Evolutionary conservation across 1,140 invertebrate genomes (phyloP).

Genomic region (Musca domestica): DNA sequence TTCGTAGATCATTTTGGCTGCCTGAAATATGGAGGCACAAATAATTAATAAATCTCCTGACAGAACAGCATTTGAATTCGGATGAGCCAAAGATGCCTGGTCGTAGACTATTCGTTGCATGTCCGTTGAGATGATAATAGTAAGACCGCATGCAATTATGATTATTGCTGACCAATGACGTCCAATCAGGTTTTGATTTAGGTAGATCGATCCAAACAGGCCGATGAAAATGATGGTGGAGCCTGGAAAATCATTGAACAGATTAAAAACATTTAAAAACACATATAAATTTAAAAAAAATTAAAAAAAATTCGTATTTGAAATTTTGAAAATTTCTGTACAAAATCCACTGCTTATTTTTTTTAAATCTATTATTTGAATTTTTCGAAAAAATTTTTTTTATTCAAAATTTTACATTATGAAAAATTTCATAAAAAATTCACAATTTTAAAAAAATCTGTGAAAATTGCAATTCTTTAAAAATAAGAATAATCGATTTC

Average conservation of each 20-base stretch:
- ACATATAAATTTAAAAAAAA: constrained; percentile 14
- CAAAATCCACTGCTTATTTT: too few species aligned
- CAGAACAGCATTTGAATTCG: constrained; percentile 72
- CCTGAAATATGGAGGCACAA: constrained; percentile 86
- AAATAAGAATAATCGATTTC: too few species aligned
- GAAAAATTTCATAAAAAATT: too few species aligned
- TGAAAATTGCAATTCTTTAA: too few species aligned
- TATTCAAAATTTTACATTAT: too few species aligned
- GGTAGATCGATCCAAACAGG: constrained; percentile 83
- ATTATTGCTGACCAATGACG: constrained; percentile 72
- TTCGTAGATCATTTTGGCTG: constrained; percentile 91
- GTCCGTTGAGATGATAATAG: constrained; percentile 74
- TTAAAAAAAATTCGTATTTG: too few species aligned
- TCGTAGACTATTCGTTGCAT: constrained; percentile 56
- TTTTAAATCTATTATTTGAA: too few species aligned
- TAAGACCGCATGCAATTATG: constrained; percentile 75
- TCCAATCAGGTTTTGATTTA: constrained; percentile 66
- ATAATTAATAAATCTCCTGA: constrained; percentile 92
- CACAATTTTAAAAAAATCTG: too few species aligned
- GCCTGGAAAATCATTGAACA: constrained; percentile 61
- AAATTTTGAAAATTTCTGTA: too few species aligned
- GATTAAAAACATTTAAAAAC: constrained; percentile 24
- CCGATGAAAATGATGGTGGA: constrained; percentile 93
- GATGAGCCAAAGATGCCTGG: constrained; percentile 32
- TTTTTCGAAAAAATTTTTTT: too few species aligned